These are phyloP conservation scores for Xenopus laevis DNA, from an alignment of 2,113 vertebrate genomes.

Conservation along the genomic window DNA sequence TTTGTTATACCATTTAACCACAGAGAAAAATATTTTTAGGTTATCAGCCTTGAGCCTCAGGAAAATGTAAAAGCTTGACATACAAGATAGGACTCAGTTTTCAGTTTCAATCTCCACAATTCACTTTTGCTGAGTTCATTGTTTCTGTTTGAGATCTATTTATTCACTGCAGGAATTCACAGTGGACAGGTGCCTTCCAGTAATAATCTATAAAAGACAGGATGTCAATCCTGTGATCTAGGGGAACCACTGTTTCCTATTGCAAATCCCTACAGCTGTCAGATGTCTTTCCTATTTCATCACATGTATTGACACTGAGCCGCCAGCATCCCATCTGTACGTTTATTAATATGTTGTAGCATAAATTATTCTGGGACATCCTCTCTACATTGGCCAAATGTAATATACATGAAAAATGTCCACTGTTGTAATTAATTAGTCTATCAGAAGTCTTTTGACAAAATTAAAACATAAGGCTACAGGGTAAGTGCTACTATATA, in stretches of 20 bases:
- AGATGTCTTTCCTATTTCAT: slow-evolving; percentile 54
- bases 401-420: too few species aligned
- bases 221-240: slow-evolving; percentile 60
- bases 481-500: too few species aligned
- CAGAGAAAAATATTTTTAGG: too few species aligned
- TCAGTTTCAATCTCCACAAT: slow-evolving; percentile 43
- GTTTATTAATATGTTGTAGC: slow-evolving; percentile 41
- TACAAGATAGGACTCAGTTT: slow-evolving; percentile 48
- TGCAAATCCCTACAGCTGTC: slow-evolving; percentile 55
- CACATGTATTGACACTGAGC: slow-evolving; percentile 19
- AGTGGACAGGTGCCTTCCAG: slow-evolving; percentile 69
- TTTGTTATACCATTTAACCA: too few species aligned
- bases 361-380: slow-evolving; percentile 54
- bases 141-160: slow-evolving; percentile 63
- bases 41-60: slow-evolving; percentile 25
- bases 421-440: too few species aligned
- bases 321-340: slow-evolving; percentile 59
- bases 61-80: slow-evolving; percentile 46
- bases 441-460: too few species aligned
- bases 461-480: too few species aligned
- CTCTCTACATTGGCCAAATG: not conserved
- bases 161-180: slow-evolving; percentile 73
- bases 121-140: slow-evolving; percentile 54
- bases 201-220: slow-evolving; percentile 72
- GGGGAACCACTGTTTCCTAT: slow-evolving; percentile 62